Evolutionary conservation across 2,888 invertebrate species (phyloP).

Genomic region (Copidosoma aretas): DNA sequence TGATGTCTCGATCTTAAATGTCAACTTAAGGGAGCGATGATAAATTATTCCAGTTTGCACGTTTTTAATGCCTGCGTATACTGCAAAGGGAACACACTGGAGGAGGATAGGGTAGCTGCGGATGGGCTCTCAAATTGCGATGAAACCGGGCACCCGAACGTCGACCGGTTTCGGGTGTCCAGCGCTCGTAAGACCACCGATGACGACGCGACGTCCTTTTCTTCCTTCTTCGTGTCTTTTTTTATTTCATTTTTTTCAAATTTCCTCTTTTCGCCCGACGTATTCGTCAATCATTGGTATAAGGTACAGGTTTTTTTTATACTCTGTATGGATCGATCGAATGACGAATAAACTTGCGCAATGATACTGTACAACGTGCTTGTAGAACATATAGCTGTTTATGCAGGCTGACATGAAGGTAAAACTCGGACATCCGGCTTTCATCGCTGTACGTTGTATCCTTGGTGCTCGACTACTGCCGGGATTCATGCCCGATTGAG

Average conservation of each 20-base stretch:
- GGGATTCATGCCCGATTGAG: too few species aligned
- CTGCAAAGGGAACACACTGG: not conserved
- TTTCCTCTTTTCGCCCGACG: not conserved
- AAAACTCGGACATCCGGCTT: too few species aligned
- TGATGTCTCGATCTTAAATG: too few species aligned
- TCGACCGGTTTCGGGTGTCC: conserved; percentile 59
- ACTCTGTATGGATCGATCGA: too few species aligned
- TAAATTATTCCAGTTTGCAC: not conserved
- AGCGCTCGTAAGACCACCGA: conserved; percentile 56
- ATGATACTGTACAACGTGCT: too few species aligned
- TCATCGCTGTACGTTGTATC: too few species aligned
- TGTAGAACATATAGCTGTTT: too few species aligned
- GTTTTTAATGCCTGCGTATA: not conserved
- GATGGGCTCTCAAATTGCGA: conserved; percentile 61
- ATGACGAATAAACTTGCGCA: too few species aligned
- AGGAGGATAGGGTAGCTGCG: conserved; percentile 44
- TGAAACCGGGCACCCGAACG: conserved; percentile 60
- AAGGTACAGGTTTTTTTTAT: too few species aligned
- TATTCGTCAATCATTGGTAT: not conserved
- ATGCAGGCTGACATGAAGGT: too few species aligned
- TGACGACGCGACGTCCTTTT: conserved; percentile 47
- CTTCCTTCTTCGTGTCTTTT: not conserved
- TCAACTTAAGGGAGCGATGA: not conserved
- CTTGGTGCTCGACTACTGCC: too few species aligned
- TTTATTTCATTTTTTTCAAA: not conserved